These are phyloP conservation scores for Zaprionus camerounensis DNA, from an alignment of 1,140 invertebrate genomes.

Conservation along the genomic window DNA sequence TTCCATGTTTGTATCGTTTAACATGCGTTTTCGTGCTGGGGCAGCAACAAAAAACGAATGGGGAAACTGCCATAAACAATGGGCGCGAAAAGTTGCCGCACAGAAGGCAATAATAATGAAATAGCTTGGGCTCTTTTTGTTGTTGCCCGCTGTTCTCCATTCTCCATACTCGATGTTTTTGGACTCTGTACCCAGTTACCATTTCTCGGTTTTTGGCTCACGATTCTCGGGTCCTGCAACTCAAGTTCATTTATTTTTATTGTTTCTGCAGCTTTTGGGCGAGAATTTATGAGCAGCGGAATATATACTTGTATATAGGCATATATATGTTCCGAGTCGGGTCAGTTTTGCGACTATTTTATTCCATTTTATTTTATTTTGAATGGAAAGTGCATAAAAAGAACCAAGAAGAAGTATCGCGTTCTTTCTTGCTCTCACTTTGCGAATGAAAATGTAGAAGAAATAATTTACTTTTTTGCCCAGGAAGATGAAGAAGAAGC, in stretches of 20 bases:
- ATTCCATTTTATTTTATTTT: slow-evolving; percentile 61
- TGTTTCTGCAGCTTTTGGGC: slow-evolving; percentile 73
- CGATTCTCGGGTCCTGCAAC: slow-evolving; percentile 21
- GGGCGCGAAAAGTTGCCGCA: slow-evolving; percentile 59
- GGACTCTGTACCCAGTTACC: slow-evolving; percentile 34
- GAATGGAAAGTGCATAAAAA: slow-evolving; percentile 55
- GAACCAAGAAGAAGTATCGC: slow-evolving; percentile 1
- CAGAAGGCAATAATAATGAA: slow-evolving; percentile 73
- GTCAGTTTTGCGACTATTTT: slow-evolving; percentile 50
- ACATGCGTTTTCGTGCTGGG: slow-evolving; percentile 28
- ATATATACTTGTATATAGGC: slow-evolving; percentile 44
- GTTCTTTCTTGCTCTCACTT: background rate
- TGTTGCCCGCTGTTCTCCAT: slow-evolving; percentile 1
- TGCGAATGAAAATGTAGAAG: slow-evolving; percentile 46
- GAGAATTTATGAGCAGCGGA: slow-evolving; percentile 71
- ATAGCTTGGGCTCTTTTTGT: slow-evolving; percentile 58
- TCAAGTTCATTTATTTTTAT: slow-evolving; percentile 82
- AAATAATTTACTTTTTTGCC: slow-evolving; percentile 74
- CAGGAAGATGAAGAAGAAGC: background rate
- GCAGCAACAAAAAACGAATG: slow-evolving; percentile 64
- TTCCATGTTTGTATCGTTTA: slow-evolving; percentile 59
- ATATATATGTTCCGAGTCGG: slow-evolving; percentile 46
- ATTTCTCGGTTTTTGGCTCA: background rate
- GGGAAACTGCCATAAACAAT: slow-evolving; percentile 65
- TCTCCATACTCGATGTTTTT: slow-evolving; percentile 14